These are phyloP conservation scores for Monochamus alternatus DNA, from an alignment of 2,888 invertebrate genomes.

Conservation along the genomic window DNA sequence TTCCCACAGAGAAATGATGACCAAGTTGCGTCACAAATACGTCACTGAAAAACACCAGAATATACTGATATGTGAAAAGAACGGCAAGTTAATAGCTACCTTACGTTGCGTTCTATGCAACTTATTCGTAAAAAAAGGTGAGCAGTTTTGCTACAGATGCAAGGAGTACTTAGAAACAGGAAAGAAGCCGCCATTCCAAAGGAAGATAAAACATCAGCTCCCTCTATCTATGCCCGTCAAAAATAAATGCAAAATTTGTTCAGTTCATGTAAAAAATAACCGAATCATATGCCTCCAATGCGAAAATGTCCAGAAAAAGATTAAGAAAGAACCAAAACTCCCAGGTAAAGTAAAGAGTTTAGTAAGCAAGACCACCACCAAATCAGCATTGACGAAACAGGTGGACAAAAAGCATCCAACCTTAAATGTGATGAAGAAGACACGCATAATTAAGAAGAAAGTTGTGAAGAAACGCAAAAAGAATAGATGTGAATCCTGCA, in stretches of 20 bases:
- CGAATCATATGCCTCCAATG: not conserved
- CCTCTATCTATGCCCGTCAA: not conserved
- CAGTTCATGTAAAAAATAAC: not conserved
- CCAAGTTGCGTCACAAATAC: not conserved
- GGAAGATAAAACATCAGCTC: not conserved
- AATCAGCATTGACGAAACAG: not conserved
- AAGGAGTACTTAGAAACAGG: not conserved
- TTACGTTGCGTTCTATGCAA: not conserved
- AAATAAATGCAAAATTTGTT: not conserved
- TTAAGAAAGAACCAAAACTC: not conserved
- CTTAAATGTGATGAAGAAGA: not conserved
- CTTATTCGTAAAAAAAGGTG: slow-evolving; percentile 9
- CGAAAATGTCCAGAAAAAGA: not conserved
- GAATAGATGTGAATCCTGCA: not conserved
- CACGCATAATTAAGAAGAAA: not conserved
- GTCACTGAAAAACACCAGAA: not conserved
- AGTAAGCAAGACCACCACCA: not conserved
- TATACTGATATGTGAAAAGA: not conserved
- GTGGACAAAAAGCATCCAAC: not conserved
- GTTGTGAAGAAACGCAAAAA: not conserved
- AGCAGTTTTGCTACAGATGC: not conserved
- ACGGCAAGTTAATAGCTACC: not conserved
- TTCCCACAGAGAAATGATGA: not conserved
- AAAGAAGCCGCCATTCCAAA: not conserved
- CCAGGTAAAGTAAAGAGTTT: not conserved